phyloP scores from a whole-genome alignment of 2,113 vertebrate genomes.

The Perognathus longimembris region DNA sequence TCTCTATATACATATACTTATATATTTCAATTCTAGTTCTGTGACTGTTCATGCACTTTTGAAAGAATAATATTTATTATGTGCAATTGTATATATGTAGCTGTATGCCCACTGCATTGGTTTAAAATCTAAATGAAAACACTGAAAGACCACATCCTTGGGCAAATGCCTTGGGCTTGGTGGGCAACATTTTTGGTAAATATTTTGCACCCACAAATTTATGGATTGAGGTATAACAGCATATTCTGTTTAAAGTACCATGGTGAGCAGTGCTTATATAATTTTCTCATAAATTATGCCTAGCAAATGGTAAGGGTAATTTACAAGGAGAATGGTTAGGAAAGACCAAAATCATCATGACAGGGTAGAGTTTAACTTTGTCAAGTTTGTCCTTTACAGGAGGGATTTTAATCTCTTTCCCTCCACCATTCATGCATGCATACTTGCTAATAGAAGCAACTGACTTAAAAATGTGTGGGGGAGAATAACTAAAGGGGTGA shows the following conservation, averaged over 20 bases:
- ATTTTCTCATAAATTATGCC: background rate
- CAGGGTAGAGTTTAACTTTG: constrained; percentile 43
- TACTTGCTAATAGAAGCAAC: constrained; percentile 14
- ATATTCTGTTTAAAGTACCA: background rate
- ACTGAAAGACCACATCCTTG: background rate
- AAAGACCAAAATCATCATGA: constrained; percentile 64
- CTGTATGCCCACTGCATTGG: background rate
- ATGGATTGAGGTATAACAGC: background rate
- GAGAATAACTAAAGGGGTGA: too few species aligned
- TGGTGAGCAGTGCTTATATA: background rate
- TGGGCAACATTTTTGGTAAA: background rate
- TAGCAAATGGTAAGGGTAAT: background rate
- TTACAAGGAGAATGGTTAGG: constrained; percentile 39
- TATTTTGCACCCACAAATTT: background rate
- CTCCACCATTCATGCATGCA: constrained; percentile 38
- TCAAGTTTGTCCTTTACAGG: constrained; percentile 39
- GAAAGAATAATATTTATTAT: background rate
- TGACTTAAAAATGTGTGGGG: constrained; percentile 41
- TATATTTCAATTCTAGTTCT: background rate
- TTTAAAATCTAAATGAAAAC: background rate
- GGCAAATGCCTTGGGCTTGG: background rate
- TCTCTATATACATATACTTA: background rate
- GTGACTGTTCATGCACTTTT: background rate
- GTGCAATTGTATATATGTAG: background rate
- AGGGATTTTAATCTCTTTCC: constrained; percentile 55